These are phyloP conservation scores for Chiloscyllium punctatum DNA, from an alignment of 2,797 vertebrate genomes.

Conservation along the genomic window DNA sequence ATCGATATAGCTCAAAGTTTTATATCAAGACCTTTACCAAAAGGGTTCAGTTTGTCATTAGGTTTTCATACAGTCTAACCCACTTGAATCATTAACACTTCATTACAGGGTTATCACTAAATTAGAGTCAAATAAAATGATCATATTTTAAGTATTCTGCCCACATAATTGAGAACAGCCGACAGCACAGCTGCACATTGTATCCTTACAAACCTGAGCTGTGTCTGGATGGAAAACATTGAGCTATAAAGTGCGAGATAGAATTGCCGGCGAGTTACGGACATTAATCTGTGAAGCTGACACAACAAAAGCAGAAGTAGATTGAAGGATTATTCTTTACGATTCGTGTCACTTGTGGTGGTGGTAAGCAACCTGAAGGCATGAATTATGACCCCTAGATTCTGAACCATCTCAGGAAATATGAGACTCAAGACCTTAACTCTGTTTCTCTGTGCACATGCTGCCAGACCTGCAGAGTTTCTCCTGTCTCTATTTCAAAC, in stretches of 20 bases:
- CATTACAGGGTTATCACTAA: neutral
- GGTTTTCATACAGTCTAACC: neutral
- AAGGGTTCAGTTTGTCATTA: neutral
- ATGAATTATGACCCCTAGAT: neutral
- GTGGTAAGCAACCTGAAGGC: neutral
- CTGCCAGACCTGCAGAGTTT: no score
- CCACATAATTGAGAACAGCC: neutral
- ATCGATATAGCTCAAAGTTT: neutral
- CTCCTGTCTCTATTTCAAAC: no score
- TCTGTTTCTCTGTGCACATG: no score
- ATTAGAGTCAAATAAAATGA: neutral
- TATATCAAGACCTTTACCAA: neutral
- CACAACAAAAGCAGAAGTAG: no score
- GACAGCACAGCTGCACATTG: neutral
- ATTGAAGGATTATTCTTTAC: neutral
- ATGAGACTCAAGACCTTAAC: no score
- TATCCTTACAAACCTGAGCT: neutral
- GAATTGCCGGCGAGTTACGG: no score
- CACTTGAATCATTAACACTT: slow-evolving; percentile 15
- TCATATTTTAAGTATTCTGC: neutral
- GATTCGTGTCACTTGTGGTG: neutral
- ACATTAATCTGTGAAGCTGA: no score
- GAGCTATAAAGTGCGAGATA: neutral
- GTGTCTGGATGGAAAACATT: neutral
- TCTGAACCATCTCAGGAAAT: neutral